Base-by-base conservation (phyloP, 2,113 vertebrate genomes). In the Spilogale gracilis region DNA sequence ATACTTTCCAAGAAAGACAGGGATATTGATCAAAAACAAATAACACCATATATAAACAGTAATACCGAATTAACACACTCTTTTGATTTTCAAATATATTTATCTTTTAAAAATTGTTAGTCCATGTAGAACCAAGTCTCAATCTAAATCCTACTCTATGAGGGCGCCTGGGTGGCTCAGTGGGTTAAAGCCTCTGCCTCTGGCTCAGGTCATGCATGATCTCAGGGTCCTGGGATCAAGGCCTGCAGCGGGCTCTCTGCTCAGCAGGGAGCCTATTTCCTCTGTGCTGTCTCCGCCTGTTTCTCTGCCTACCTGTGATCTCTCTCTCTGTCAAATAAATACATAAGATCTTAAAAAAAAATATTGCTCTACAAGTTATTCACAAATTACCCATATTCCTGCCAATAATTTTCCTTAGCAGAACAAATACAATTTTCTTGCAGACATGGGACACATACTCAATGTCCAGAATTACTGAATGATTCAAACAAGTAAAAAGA, bases 391-490 rank as follows among this genome's bases (percentile, higher is more conserved):
- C 6, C 23, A 74, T 45, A 48, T 2, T 67, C 81, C 56, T 58
- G 4, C 45, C 85, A 96, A 50, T 76, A 65, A 17, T 43, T 81
- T 87, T 76, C 60, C 32, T 95, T 69, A 83, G 1, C 12, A 92
- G 32, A 84, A 89, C 20, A 89, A 58, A 50, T 45, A 6, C 17
- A 30, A 17, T 61, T 92, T 94, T 73, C 54, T 71, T n/a, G 73
- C 7, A 79, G 30, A 92, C 20, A 45, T 60, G 50, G 60, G 32
- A 76, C 45, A 82, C 14, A 25, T 9, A 65, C 20, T 67, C 20
- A 43, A 48, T 67, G 16, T 69, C n/a, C 48, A 89, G 61, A 94
- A 94, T 87, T 80, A 97, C 17, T 80, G 38, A 89, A 94, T 63
- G 63, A 69, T 61, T 74, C n/a, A 95, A 83, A 78, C n/a, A 78